Base-by-base conservation (phyloP, 2,888 invertebrate species). In the Rotaria magnacalcarata region DNA sequence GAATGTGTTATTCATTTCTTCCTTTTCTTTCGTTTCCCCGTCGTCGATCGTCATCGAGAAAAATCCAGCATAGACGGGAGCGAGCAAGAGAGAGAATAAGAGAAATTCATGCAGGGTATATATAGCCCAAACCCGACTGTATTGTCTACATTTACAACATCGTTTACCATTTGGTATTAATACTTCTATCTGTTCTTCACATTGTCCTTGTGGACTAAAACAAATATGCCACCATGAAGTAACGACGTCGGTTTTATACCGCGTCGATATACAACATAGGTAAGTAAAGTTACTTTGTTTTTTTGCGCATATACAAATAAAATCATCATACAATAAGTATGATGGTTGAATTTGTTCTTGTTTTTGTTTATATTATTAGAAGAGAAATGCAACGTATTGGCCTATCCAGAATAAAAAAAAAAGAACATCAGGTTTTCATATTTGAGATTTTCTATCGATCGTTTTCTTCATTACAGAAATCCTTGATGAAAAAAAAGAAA, bases 81-180 rank as follows among this genome's bases (percentile, higher is more conserved):
- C n/a, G 27, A 60, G 58, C n/a, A 14, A 60, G 58, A 60, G 58
- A 60, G 58, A 60, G 58, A 60, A 60, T 27, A 60, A 60, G 58
- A 60, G 58, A 60, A 60, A 11, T 60, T 11, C 3, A 60, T 2
- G 8, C 10, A n/a, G 58, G 58, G 58, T 60, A 60, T 60, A 60
- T 27, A 60, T 27, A 60, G 7, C 4, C 11, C 58, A 27, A 14
- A 1, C 58, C 10, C 11, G 1, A 8, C n/a, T 11, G 27, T 60
- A 60, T 60, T 21, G 5, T 27, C 58, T 11, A 10, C 58, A 60
- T 60, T 60, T 6, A 60, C 14, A 60, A 27, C 58, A 27, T 60
- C 58, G 21, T 56, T 56, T 24, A 2, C 7, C 24, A 56, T 24
- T 56, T 56, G 56, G 8, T 56, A 27, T 27, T 11, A n/a, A 60